Evolutionary conservation across 2,888 invertebrate species (phyloP).

Genomic region (Ophion costatus): DNA sequence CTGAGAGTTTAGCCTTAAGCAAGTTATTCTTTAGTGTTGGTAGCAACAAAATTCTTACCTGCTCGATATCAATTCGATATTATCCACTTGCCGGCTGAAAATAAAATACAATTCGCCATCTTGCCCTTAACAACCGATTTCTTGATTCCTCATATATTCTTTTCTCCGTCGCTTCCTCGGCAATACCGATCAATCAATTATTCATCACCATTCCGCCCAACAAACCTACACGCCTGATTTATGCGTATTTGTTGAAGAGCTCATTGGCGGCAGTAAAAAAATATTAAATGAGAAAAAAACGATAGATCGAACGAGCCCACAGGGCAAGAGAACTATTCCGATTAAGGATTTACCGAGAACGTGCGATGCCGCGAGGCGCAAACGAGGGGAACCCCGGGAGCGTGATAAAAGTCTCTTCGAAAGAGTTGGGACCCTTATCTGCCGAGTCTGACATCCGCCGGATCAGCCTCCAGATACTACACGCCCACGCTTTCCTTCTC

Average conservation of each 20-base stretch:
- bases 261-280: slow-evolving; percentile 71
- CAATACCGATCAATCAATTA: no score
- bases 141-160: not conserved
- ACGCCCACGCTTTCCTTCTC: slow-evolving; percentile 82
- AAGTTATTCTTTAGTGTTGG: slow-evolving; percentile 56
- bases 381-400: slow-evolving; percentile 53
- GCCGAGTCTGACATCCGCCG: slow-evolving; percentile 82
- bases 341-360: slow-evolving; percentile 55
- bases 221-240: not conserved
- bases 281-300: slow-evolving; percentile 34
- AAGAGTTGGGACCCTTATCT: slow-evolving; percentile 81
- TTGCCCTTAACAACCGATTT: not conserved
- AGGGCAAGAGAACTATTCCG: slow-evolving; percentile 45
- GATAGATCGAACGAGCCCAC: slow-evolving; percentile 1
- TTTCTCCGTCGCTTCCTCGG: not conserved
- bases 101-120: not conserved
- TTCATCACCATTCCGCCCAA: not conserved
- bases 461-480: slow-evolving; percentile 82
- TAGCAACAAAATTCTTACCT: slow-evolving; percentile 41
- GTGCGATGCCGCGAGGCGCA: slow-evolving; percentile 59
- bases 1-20: slow-evolving; percentile 64
- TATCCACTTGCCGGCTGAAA: not conserved
- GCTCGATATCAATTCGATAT: not conserved
- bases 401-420: slow-evolving; percentile 77
- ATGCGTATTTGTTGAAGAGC: slow-evolving; percentile 57